Conservation (phyloP, 1,140 invertebrate genomes). For the Drosophila sulfurigaster region DNA sequence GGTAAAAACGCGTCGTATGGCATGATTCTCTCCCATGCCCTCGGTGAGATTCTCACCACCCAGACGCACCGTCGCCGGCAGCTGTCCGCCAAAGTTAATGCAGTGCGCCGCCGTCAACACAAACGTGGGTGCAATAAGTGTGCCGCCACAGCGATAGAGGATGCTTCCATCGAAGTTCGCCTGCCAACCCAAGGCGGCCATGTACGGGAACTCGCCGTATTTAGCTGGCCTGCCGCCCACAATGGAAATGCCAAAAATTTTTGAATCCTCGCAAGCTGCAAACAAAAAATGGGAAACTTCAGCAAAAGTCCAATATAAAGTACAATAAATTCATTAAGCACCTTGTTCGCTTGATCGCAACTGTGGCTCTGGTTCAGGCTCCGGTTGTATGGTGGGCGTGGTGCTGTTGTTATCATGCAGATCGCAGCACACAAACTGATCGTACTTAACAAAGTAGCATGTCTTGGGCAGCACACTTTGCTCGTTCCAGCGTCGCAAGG, state of each 20-base stretch:
- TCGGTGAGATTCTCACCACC: slow-evolving; percentile 71
- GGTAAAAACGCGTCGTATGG: slow-evolving; percentile 50
- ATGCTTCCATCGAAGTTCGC: slow-evolving; percentile 57
- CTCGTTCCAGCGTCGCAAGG: slow-evolving; percentile 55
- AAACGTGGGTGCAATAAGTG: slow-evolving; percentile 71
- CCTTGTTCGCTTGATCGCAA: slow-evolving; percentile 51
- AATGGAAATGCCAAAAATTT: slow-evolving; percentile 48
- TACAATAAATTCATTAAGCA: slow-evolving; percentile 12
- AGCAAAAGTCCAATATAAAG: not conserved
- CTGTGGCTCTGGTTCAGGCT: slow-evolving; percentile 12
- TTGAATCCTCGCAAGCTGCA: slow-evolving; percentile 50
- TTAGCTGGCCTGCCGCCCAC: slow-evolving; percentile 82
- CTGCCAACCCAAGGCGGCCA: slow-evolving; percentile 84
- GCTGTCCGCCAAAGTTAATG: slow-evolving; percentile 64
- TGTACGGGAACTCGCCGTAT: slow-evolving; percentile 85
- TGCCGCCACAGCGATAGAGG: slow-evolving; percentile 80
- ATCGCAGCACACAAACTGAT: slow-evolving; percentile 74
- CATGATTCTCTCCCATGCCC: slow-evolving; percentile 47
- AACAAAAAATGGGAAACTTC: not conserved
- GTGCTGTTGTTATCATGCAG: slow-evolving; percentile 12
- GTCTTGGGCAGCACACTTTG: slow-evolving; percentile 62
- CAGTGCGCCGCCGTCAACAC: slow-evolving; percentile 85
- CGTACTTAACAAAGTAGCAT: slow-evolving; percentile 77
- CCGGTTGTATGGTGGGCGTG: slow-evolving; percentile 12
- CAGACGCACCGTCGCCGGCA: slow-evolving; percentile 64